Base-by-base conservation (phyloP, 2,797 vertebrate genomes). In the Cirrhinus molitorella region DNA sequence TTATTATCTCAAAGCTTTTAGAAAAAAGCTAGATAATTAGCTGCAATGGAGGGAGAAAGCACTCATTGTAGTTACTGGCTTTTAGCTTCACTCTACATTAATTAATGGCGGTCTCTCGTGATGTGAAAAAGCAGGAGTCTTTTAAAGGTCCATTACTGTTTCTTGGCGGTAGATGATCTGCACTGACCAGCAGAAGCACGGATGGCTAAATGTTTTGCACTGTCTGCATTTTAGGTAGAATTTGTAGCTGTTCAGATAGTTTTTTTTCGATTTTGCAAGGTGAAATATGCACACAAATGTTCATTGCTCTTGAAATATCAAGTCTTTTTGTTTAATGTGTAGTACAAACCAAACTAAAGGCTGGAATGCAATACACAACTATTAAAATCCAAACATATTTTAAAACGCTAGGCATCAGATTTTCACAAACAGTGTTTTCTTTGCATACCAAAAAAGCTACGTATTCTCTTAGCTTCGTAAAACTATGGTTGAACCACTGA, bases 61-160 rank as follows among this genome's bases (percentile, higher is more conserved):
- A 74, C 72, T 67, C 83, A 84, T 81, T 70, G 85, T 80, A 70
- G 79, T 81, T 78, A 78, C 79, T 80, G 83, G 83, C 88, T 90
- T 89, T 88, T 90, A 90, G 87, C 86, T 86, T 85, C 80, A 81
- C 87, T 83, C 84, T 84, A 49, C 76, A 28, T 83, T 87, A 87
- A 90, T 88, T 89, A 88, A 87, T 84, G 79, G 81, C 53, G 68
- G 86, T 88, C 79, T 85, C 84, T 63, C n/a, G 83, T 83, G 84
- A 88, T 84, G 82, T 45, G 86, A 78, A 81, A 73, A 83, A 74
- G 57, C 72, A 67, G 47, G 28, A 85, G 80, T 81, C 73, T 85
- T 83, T 87, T 83, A 83, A 83, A 85, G 80, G 78, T 76, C 82
- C 80, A 87, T 89, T 86, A 86, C 66, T n/a, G 74, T 65, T 67